These are phyloP conservation scores for Epizoanthus stellaris DNA, from an alignment of 92 coral and sea anemone genomes.

Conservation along the genomic window DNA sequence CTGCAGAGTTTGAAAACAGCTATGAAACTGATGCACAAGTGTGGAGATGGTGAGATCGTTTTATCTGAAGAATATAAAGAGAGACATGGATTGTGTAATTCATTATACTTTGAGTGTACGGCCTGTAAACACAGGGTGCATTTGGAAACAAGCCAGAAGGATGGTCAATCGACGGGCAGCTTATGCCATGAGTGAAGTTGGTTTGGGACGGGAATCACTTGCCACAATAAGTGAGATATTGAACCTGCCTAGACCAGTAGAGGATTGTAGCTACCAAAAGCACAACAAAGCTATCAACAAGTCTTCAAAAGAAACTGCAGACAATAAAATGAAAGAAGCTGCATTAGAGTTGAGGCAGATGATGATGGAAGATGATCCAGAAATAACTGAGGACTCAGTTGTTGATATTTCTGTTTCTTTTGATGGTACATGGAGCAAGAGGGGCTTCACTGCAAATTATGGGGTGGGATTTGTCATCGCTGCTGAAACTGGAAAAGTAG, in stretches of 20 bases:
- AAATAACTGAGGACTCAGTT: too few relatives aligned
- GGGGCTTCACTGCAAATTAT: too few relatives aligned
- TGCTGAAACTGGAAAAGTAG: too few relatives aligned
- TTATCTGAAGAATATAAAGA: slow-evolving; percentile 34
- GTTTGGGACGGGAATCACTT: slow-evolving; percentile 52
- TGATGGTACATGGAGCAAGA: too few relatives aligned
- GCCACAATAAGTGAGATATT: slow-evolving; percentile 49
- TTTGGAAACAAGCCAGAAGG: slow-evolving; percentile 35
- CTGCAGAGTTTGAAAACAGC: neutral
- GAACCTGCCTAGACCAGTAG: slow-evolving; percentile 46
- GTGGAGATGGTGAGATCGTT: slow-evolving; percentile 33
- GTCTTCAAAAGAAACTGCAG: too few relatives aligned
- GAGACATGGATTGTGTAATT: slow-evolving; percentile 44
- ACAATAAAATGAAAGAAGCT: too few relatives aligned
- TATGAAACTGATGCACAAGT: slow-evolving; percentile 26
- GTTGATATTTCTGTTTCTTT: too few relatives aligned
- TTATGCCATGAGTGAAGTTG: slow-evolving; percentile 47
- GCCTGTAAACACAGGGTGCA: slow-evolving; percentile 45
- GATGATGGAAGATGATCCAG: too few relatives aligned
- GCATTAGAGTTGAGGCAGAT: too few relatives aligned
- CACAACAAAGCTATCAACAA: slow-evolving; percentile 35
- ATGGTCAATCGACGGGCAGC: slow-evolving; percentile 18
- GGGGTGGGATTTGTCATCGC: too few relatives aligned
- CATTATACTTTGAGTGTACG: slow-evolving; percentile 19
- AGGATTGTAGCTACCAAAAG: slow-evolving; percentile 35